Evolutionary conservation across 2,888 invertebrate genomes (phyloP), one percentile per base, ranked within the genome.

Genomic region (Orthosia cruda): DNA sequence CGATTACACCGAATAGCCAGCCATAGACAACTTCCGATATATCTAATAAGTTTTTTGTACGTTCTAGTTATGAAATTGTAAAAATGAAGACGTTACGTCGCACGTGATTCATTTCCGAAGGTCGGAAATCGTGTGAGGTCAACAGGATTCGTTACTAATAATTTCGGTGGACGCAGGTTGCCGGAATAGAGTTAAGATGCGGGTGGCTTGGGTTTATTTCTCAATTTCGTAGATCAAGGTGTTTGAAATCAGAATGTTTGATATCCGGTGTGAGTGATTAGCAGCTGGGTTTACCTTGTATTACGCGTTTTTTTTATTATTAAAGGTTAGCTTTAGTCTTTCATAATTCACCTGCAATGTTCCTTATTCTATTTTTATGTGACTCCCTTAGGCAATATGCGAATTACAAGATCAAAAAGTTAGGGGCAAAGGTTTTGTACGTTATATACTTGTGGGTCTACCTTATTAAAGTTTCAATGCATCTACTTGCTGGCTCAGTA

Each of bases 61-160:
- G 57, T 55, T 73, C 84, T 84, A 87, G 86, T 90, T 89, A 89
- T 75, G 76, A 76, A 88, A 87, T 88, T 87, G 80, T 86, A 72
- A 71, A 80, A 89, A 92, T 92, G 89, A 89, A 91, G 92, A 90
- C 87, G 89, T 91, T 89, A 88, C 80, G 55, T 68, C 50, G 89
- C 86, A 92, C 91, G 92, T 92, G 91, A 78, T 83, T 87, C 83
- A 89, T 90, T 88, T 87, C 72, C 76, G 79, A 74, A 81, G 74
- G 77, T 86, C 71, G 71, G 75, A 23, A 74, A 79, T 83, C 86
- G 88, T 88, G 87, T 87, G 87, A 76, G 87, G 88, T 81, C 88
- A 87, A 65, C 67, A 77, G 82, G 78, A 82, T 50, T 83, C 61
- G 70, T 55, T 66, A 64, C 65, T 66, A 76, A 83, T 87, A 65